phyloP scores from a whole-genome alignment of 2,888 invertebrate genomes.

The Auanema sp. region DNA sequence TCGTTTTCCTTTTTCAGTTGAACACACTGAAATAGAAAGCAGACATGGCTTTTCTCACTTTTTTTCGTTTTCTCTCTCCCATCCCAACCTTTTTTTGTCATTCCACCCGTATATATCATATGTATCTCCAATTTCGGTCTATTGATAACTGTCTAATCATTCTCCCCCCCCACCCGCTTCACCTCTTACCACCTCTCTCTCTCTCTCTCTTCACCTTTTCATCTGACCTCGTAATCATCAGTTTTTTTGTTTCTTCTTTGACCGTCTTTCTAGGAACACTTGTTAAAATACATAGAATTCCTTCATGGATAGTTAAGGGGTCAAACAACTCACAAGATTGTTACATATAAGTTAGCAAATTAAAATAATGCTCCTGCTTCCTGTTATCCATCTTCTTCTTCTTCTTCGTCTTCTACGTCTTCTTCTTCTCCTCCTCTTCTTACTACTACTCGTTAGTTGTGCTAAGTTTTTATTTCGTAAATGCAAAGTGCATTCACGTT shows the following conservation, averaged over 20 bases:
- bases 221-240: slow-evolving; percentile 3
- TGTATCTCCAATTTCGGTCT: too few relatives aligned
- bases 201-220: not conserved
- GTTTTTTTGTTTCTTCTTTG: not conserved
- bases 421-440: too few relatives aligned
- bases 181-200: slow-evolving; percentile 5
- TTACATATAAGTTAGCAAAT: too few relatives aligned
- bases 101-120: not conserved
- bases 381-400: too few relatives aligned
- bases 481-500: not conserved
- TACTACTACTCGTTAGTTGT: too few relatives aligned
- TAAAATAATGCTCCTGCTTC: too few relatives aligned
- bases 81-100: not conserved
- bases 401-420: too few relatives aligned
- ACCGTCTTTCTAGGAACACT: not conserved
- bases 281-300: not conserved
- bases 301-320: too few relatives aligned
- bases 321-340: too few relatives aligned
- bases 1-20: too few relatives aligned
- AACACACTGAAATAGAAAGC: too few relatives aligned
- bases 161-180: not conserved
- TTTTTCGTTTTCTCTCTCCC: not conserved
- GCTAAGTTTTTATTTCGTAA: not conserved
- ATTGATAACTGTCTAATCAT: not conserved
- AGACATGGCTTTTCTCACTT: not conserved